Evolutionary conservation across 1,140 invertebrate genomes (phyloP), one percentile per base, ranked within the genome.

Genomic region (Ostrea denselamellosa): DNA sequence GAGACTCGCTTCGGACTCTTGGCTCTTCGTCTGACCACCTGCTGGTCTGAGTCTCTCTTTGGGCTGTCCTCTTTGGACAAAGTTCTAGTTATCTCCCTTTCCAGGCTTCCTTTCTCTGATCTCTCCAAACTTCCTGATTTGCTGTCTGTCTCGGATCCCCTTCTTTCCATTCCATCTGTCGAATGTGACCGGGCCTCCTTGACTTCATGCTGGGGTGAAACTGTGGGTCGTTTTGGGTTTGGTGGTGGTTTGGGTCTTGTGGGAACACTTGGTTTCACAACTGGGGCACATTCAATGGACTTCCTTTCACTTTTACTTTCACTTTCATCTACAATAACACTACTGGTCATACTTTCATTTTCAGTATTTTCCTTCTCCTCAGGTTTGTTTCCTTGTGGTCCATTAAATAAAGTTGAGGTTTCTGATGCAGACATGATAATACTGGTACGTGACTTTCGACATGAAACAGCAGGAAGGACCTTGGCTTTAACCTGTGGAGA

Each of bases 1-100:
- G 88, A 77, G 4, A 58, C 87, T 28, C 91, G 89, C 62, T 92
- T 93, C 0, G 92, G 92, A 90, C 92, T 93, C 85, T 92, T 92
- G 19, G 92, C 89, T 58, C 92, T 52, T 12, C 92, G 81, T 14
- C 90, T 85, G 2, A 92, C 90, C 2, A 90, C 88, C 25, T 77
- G 71, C 22, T 86, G 10, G 0, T 88, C 89, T 5, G n/a, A 4
- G 14, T 82, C 83, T 51, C 68, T 87, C 12, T 86, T 86, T 9
- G 44, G 84, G 34, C 28, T 87, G 54, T 87, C 88, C n/a, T 86
- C 58, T 77, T 34, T 77, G 9, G 54, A 77, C 22, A 56, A 54
- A 56, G 84, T 83, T 77, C n/a, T 83, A 5, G 51, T 28, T 84
- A 56, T 77, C 77, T 83, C 52, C 17, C 52, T 83, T n/a, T 83